Evolutionary conservation across 30 jellyfish, hydroid and myxozoan species (phyloP).

Genomic region (Sanderia malayensis): DNA sequence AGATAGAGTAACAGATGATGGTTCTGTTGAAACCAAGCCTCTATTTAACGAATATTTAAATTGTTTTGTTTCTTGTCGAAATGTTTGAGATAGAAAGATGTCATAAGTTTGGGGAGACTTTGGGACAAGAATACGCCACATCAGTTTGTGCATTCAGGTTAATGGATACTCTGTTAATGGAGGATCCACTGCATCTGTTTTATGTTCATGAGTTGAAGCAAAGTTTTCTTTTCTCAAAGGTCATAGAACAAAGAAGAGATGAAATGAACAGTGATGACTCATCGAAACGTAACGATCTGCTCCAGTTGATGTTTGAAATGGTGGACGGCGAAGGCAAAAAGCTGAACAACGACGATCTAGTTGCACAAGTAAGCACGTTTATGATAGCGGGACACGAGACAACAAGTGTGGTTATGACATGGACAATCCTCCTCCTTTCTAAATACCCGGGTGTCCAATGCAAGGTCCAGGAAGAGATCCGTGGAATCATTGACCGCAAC

Average conservation of each 20-base stretch:
- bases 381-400: constrained; percentile 22
- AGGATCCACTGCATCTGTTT: too few species aligned
- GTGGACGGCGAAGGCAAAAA: background rate
- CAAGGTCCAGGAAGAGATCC: constrained; percentile 4
- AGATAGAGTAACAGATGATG: too few species aligned
- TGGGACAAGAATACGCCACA: too few species aligned
- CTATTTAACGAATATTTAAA: too few species aligned
- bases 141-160: too few species aligned
- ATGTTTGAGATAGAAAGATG: too few species aligned
- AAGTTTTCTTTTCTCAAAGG: background rate
- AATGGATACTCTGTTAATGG: too few species aligned
- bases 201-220: too few species aligned
- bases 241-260: constrained; percentile 1
- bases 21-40: too few species aligned
- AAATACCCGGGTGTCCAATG: constrained; percentile 9
- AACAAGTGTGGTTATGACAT: constrained; percentile 12
- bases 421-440: constrained; percentile 9
- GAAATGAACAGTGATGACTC: background rate
- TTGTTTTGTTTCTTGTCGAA: too few species aligned
- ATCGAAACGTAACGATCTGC: constrained; percentile 4
- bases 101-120: too few species aligned
- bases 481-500: background rate
- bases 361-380: background rate
- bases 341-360: background rate
- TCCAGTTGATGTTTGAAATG: background rate